These are phyloP conservation scores for Nyctereutes procyonoides DNA, from an alignment of 2,113 vertebrate genomes.

Conservation along the genomic window DNA sequence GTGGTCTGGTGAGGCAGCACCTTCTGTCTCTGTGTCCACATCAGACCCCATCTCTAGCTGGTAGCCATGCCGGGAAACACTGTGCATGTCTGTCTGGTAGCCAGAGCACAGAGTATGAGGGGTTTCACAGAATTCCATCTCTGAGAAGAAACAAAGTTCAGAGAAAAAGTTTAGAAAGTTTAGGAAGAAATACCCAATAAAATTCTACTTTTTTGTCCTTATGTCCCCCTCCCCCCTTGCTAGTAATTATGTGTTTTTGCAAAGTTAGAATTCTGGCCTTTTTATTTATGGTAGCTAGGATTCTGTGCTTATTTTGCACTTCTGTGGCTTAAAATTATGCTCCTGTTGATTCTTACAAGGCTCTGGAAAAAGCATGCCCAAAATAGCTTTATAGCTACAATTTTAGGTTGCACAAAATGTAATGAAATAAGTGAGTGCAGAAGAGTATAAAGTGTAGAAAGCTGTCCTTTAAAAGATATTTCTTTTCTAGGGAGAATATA, in stretches of 20 bases:
- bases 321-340: constrained; percentile 72
- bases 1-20: constrained; percentile 91
- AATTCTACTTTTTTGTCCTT: constrained; percentile 53
- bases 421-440: constrained; percentile 65
- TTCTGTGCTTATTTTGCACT: constrained; percentile 73
- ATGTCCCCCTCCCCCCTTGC: background rate
- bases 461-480: constrained; percentile 63
- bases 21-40: constrained; percentile 95
- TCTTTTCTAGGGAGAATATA: constrained; percentile 48
- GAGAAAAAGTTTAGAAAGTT: constrained; percentile 60
- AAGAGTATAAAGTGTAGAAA: constrained; percentile 43
- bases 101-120: constrained; percentile 92
- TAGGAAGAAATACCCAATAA: background rate
- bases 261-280: constrained; percentile 71
- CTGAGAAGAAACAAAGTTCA: constrained; percentile 85
- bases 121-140: constrained; percentile 95
- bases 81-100: constrained; percentile 90
- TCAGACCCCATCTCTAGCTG: constrained; percentile 94
- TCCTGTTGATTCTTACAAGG: constrained; percentile 74
- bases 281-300: constrained; percentile 69
- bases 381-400: constrained; percentile 75
- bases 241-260: constrained; percentile 69
- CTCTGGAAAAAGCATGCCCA: constrained; percentile 54
- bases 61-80: constrained; percentile 90
- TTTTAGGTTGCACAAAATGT: constrained; percentile 71